These are phyloP conservation scores for Phalacrocorax brasilianus DNA, from an alignment of 2,113 vertebrate genomes.

Conservation along the genomic window DNA sequence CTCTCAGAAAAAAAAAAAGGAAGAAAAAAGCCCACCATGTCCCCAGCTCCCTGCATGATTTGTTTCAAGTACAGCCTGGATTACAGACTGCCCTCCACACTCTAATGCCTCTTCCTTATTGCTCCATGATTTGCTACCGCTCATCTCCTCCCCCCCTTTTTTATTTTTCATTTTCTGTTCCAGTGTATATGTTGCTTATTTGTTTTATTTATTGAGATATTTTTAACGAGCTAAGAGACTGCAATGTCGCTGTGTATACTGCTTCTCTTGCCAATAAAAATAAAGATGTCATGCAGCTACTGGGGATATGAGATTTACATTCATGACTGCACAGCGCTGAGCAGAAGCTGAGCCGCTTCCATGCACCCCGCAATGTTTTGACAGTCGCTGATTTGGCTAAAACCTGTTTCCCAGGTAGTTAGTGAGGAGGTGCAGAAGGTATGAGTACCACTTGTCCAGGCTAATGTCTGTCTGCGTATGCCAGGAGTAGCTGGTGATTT, in stretches of 20 bases:
- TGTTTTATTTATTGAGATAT: conserved; percentile 97
- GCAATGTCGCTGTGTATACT: conserved; percentile 66
- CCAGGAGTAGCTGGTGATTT: neutral
- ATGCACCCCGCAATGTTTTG: neutral
- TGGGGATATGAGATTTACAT: neutral
- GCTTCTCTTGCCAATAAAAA: conserved; percentile 63
- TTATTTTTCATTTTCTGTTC: conserved; percentile 64
- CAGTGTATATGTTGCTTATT: conserved; percentile 84
- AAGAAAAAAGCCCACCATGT: neutral
- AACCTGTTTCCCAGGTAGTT: neutral
- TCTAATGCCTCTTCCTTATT: neutral
- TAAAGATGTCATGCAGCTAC: conserved; percentile 65
- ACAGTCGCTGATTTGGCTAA: neutral
- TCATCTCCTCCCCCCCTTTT: neutral
- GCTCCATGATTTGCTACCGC: conserved; percentile 27
- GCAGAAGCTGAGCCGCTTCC: neutral
- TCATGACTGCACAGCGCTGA: neutral
- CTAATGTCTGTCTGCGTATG: neutral
- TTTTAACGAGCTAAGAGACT: conserved; percentile 76
- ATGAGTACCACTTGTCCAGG: rapidly evolving
- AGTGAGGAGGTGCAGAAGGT: neutral
- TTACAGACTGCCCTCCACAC: conserved; percentile 10
- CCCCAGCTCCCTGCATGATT: conserved; percentile 24
- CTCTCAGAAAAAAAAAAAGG: conserved; percentile 11
- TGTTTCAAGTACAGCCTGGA: conserved; percentile 58